A percentile compares a stretch with the other conserved stretches of the same genome.
Conservation (phyloP, 2,797 vertebrate genomes). For the Pelobates cultripes region DNA sequence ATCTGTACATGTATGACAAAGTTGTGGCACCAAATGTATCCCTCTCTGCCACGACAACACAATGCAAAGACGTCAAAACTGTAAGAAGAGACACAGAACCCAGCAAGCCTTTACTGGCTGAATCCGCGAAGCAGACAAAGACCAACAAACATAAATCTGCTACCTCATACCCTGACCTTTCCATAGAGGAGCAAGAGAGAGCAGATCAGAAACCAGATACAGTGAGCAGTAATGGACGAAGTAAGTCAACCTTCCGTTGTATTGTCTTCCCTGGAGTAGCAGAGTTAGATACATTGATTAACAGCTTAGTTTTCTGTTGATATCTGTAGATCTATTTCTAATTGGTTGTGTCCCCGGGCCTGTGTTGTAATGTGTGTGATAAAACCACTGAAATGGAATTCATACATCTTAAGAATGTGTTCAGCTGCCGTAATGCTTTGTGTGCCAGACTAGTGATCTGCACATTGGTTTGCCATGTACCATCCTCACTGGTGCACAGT, state of each 20-base stretch:
- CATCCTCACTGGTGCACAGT: no score
- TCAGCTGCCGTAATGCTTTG: background rate
- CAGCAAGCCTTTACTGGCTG: slow-evolving; percentile 63
- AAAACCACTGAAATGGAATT: slow-evolving; percentile 14
- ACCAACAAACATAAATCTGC: slow-evolving; percentile 69
- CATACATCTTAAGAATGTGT: background rate
- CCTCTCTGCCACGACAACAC: slow-evolving; percentile 72
- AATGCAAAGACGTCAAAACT: slow-evolving; percentile 74
- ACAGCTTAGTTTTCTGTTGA: slow-evolving; percentile 41
- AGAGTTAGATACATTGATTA: slow-evolving; percentile 30
- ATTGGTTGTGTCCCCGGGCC: slow-evolving; percentile 33
- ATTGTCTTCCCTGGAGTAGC: background rate
- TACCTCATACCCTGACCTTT: slow-evolving; percentile 72
- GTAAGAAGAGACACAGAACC: slow-evolving; percentile 63
- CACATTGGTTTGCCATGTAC: background rate
- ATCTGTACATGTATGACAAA: slow-evolving; percentile 96
- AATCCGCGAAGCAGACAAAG: slow-evolving; percentile 64
- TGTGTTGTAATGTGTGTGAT: slow-evolving; percentile 27
- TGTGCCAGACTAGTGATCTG: background rate
- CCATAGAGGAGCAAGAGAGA: slow-evolving; percentile 76
- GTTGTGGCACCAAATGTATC: slow-evolving; percentile 96
- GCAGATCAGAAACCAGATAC: slow-evolving; percentile 70
- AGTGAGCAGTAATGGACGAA: slow-evolving; percentile 62
- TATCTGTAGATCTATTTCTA: slow-evolving; percentile 37
- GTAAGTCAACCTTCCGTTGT: slow-evolving; percentile 64